phyloP scores from a whole-genome alignment of 2,888 invertebrate species.

The Tachina grossa region DNA sequence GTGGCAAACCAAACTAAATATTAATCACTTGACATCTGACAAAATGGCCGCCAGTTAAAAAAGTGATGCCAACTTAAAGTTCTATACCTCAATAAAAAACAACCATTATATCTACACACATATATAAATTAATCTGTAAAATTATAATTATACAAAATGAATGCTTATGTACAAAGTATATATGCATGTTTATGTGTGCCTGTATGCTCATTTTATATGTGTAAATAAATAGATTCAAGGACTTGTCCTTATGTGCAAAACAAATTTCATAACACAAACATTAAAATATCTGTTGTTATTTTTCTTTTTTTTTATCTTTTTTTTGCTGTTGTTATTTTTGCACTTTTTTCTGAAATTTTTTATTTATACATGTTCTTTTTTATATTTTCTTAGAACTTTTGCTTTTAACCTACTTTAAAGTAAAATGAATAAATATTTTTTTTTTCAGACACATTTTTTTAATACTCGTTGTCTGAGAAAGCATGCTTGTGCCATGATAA shows the following conservation, averaged over 20 bases:
- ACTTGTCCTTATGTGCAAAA: slow-evolving; percentile 19
- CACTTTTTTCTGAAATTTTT: slow-evolving; percentile 4
- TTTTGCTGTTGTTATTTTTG: neutral
- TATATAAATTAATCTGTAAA: too few species aligned
- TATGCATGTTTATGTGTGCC: too few species aligned
- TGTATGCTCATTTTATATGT: neutral
- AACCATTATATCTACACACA: too few species aligned
- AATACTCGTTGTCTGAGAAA: neutral
- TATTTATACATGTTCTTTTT: neutral
- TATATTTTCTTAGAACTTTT: slow-evolving; percentile 8
- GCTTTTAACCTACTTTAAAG: slow-evolving; percentile 29
- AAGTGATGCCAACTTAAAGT: too few species aligned
- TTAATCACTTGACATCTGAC: too few species aligned
- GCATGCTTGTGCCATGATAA: neutral
- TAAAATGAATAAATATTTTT: neutral
- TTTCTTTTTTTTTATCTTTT: neutral
- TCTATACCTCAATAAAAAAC: too few species aligned
- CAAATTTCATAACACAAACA: slow-evolving; percentile 23
- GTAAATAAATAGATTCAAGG: slow-evolving; percentile 17
- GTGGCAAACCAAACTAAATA: too few species aligned
- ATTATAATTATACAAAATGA: too few species aligned
- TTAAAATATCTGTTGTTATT: slow-evolving; percentile 20
- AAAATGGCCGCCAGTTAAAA: too few species aligned
- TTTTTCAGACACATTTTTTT: neutral
- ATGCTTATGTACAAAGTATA: neutral